Conservation (phyloP, 2,888 invertebrate genomes). For the Pilophorus perplexus region DNA sequence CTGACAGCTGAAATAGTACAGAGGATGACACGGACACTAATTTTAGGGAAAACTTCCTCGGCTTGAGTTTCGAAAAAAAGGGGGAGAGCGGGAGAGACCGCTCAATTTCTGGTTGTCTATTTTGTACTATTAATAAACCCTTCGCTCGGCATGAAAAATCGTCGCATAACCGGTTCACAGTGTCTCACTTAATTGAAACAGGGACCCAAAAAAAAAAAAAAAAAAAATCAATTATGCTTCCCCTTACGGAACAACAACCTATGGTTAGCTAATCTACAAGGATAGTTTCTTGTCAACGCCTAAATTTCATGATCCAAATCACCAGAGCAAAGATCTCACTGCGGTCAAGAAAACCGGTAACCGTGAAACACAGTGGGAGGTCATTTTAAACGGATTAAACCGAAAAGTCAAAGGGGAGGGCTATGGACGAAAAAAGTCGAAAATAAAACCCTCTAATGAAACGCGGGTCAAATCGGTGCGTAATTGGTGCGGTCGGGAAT, state of each 20-base stretch:
- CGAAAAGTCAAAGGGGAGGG: not conserved
- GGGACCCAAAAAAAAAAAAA: not conserved
- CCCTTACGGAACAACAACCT: too few relatives aligned
- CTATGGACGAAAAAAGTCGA: not conserved
- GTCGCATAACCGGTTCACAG: conserved; percentile 15
- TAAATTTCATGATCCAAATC: too few relatives aligned
- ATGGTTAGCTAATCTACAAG: too few relatives aligned
- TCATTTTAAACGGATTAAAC: conserved; percentile 1
- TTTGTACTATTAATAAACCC: conserved; percentile 31
- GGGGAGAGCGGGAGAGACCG: conserved; percentile 25
- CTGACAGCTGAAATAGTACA: conserved; percentile 40
- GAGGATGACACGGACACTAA: conserved; percentile 41
- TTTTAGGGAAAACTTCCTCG: conserved; percentile 40
- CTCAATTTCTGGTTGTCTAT: conserved; percentile 38
- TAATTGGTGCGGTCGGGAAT: conserved; percentile 10
- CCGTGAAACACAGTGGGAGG: conserved; percentile 1
- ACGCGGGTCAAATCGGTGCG: not conserved
- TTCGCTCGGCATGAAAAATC: conserved; percentile 27
- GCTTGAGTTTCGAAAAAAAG: conserved; percentile 30
- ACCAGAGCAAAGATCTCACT: not conserved
- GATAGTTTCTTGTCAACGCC: too few relatives aligned
- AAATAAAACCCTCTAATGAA: not conserved
- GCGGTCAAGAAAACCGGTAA: not conserved
- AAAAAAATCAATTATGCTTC: too few relatives aligned
- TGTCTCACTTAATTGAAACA: not conserved